Evolutionary conservation across 37 sponge, comb jelly and placozoan genomes (phyloP), one percentile per base, ranked within the genome.

Genomic region (Chondrilla cf. caribensis): DNA sequence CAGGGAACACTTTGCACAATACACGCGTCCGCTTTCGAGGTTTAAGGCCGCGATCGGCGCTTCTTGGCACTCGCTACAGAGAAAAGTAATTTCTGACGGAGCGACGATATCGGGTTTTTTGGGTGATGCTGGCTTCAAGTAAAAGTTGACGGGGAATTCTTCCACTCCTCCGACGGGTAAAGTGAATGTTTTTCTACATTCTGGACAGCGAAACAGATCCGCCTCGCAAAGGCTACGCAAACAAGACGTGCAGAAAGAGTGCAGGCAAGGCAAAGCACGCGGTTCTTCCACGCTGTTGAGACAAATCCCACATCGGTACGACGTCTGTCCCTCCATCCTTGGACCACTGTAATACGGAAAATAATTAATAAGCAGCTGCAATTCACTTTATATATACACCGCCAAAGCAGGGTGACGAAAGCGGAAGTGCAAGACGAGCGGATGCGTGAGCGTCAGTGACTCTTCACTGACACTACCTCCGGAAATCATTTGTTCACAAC

Each of bases 91-190:
- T 39, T 73, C 25, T 3, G 41, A 7, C 21, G 5, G 2, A 9
- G n/a, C 2, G 38, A 36, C 17, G 9, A 21, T 17, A 18, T 31
- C 40, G 19, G 2, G 41, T 5, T 6, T 39, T 2, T 39, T 73
- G 17, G 21, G 15, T 11, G 11, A 47, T 11, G 51, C 51, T 6
- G 51, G 51, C 3, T 14, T 39, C 43, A 73, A 40, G 43, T 73
- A 73, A 25, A 73, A 73, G 41, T 73, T 73, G n/a, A 73, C 24
- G 21, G 76, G 76, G n/a, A 73, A 42, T 17, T 39, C 76, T 42
- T 73, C 40, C 17, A 73, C 76, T 1, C 44, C 44, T 40, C 41
- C 76, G 18, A 24, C 24, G 36, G 76, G 76, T 42, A 73, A 25
- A 40, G 41, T 25, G 43, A 73, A 73, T 43, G 41, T n/a, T 22